phyloP scores from a whole-genome alignment of 2,113 vertebrate species.

The Apus apus region DNA sequence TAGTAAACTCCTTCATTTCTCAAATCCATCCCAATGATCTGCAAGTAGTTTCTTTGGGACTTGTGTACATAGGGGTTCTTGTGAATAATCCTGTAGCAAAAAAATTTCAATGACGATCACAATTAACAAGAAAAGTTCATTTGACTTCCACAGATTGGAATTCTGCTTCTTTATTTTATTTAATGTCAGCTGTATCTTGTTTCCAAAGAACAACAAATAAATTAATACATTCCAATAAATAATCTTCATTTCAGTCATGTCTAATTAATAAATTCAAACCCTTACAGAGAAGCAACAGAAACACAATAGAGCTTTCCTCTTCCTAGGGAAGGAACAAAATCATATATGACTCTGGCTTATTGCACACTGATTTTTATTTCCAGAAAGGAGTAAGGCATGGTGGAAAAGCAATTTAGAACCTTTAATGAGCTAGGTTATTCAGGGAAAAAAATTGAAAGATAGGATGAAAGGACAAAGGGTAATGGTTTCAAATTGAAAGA shows the following conservation, averaged over 20 bases:
- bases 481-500: too few relatives aligned
- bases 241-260: not conserved
- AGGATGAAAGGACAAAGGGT: not conserved
- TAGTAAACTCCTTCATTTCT: not conserved
- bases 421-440: not conserved
- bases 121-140: not conserved
- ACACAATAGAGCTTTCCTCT: not conserved
- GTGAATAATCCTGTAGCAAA: not conserved
- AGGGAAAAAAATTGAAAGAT: not conserved
- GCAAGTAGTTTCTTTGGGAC: not conserved
- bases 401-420: not conserved
- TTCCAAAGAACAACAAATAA: not conserved
- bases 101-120: not conserved
- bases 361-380: not conserved
- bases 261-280: not conserved
- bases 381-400: not conserved
- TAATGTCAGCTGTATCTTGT: not conserved
- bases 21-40: not conserved
- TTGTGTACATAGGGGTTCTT: not conserved
- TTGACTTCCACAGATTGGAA: not conserved
- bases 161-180: not conserved
- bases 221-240: not conserved
- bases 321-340: not conserved
- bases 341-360: not conserved
- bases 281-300: not conserved